Evolutionary conservation across 2,113 vertebrate species (phyloP).

Genomic region (Crotophaga sulcirostris): DNA sequence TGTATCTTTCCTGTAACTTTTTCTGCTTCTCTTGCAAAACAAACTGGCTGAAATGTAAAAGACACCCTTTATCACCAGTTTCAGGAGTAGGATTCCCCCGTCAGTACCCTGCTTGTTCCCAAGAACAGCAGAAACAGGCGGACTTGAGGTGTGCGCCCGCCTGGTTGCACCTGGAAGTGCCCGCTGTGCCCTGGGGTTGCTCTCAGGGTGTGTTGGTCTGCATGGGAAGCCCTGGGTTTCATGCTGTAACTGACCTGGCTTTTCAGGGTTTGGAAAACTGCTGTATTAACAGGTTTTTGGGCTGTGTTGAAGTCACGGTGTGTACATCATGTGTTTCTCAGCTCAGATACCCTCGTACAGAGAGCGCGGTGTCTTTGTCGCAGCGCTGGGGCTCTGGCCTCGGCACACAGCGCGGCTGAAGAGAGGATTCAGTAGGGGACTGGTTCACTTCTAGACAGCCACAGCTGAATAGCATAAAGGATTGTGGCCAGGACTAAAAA

Average conservation of each 20-base stretch:
- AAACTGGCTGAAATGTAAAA: neutral
- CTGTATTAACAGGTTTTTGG: neutral
- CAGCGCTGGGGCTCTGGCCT: neutral
- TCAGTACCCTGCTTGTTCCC: neutral
- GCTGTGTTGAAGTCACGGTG: neutral
- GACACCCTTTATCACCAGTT: neutral
- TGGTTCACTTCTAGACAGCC: neutral
- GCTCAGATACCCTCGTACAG: neutral
- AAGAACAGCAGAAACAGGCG: neutral
- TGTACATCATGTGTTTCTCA: neutral
- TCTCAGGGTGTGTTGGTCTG: neutral
- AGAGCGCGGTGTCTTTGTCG: neutral
- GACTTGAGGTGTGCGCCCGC: neutral
- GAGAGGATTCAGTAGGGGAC: neutral
- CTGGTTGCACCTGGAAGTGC: neutral
- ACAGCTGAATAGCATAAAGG: neutral
- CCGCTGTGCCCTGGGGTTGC: neutral
- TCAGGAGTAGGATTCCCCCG: neutral
- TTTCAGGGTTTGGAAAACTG: neutral
- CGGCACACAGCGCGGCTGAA: neutral
- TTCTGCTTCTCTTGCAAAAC: neutral
- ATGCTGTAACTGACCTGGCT: neutral
- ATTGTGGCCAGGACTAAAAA: neutral
- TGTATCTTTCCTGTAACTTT: neutral
- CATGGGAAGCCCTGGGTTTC: neutral